Percentiles rank a stretch among this genome's conserved stretches.
These are phyloP conservation scores for Amiota minor DNA, from an alignment of 2,888 invertebrate species.

Conservation along the genomic window DNA sequence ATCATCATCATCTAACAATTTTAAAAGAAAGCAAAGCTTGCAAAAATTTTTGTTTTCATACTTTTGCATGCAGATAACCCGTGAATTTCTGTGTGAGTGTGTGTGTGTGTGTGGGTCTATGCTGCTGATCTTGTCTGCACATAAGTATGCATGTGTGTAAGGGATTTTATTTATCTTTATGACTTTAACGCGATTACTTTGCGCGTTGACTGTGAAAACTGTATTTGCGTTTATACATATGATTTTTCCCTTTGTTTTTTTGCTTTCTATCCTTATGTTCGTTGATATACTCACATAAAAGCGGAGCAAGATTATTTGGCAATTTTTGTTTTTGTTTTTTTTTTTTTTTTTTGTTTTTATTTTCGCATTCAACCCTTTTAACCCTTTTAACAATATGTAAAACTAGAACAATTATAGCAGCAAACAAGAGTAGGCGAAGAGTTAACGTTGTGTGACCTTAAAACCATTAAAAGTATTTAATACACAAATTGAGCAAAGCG, in stretches of 20 bases:
- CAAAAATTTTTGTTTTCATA: not conserved
- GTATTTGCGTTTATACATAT: conserved; percentile 1
- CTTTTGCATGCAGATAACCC: conserved; percentile 17
- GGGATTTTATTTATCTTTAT: conserved; percentile 24
- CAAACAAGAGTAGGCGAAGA: too few species aligned
- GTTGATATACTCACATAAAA: not conserved
- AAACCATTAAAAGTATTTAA: conserved; percentile 5
- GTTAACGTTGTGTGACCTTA: conserved; percentile 4
- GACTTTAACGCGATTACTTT: conserved; percentile 38
- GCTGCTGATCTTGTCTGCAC: not conserved
- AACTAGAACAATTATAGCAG: conserved; percentile 4
- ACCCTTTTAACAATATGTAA: too few species aligned
- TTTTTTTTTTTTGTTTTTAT: not conserved
- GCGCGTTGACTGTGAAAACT: conserved; percentile 49
- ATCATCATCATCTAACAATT: not conserved
- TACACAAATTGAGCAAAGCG: not conserved
- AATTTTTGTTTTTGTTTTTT: not conserved
- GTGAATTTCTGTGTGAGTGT: not conserved
- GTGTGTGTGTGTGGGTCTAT: too few species aligned
- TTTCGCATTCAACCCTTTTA: too few species aligned
- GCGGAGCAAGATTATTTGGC: not conserved
- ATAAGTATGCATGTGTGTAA: not conserved
- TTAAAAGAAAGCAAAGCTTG: conserved; percentile 6
- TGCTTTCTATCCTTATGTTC: too few species aligned
- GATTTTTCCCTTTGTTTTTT: too few species aligned